Evolutionary conservation across 1,140 invertebrate species (phyloP).

Genomic region (Formica selysi): DNA sequence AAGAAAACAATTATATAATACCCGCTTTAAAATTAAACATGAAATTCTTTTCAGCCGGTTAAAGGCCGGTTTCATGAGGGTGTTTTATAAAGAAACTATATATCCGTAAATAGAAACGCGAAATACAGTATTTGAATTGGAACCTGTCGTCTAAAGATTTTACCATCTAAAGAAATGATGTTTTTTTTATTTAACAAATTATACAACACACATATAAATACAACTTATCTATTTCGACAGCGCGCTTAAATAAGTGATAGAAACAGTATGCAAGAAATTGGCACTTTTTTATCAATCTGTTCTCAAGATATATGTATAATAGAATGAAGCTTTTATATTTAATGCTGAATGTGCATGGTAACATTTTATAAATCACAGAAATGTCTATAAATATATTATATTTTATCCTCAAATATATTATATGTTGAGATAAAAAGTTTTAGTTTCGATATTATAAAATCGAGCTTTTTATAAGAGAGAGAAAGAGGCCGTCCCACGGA

Average conservation of each 20-base stretch:
- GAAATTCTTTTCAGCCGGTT: background rate
- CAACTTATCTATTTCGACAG: background rate
- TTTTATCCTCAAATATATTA: background rate
- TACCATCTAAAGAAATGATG: background rate
- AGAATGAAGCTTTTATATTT: slow-evolving; percentile 30
- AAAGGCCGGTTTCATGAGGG: background rate
- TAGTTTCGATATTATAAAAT: background rate
- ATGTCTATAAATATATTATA: background rate
- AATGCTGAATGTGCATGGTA: slow-evolving; percentile 15
- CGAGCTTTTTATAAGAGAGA: background rate
- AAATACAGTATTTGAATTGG: slow-evolving; percentile 4
- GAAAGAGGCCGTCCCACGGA: background rate
- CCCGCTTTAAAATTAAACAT: slow-evolving; percentile 37
- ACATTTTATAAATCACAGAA: slow-evolving; percentile 15
- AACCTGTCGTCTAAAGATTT: background rate
- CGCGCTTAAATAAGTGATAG: too few species aligned
- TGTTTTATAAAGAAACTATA: slow-evolving; percentile 20
- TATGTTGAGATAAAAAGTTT: background rate
- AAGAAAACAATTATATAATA: slow-evolving; percentile 34
- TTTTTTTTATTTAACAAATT: slow-evolving; percentile 42
- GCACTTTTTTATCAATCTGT: too few species aligned
- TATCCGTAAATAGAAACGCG: background rate
- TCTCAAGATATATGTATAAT: too few species aligned
- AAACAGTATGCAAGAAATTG: too few species aligned
- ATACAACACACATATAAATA: background rate